These are phyloP conservation scores for Metacarcinus magister DNA, from an alignment of 2,888 invertebrate species.

Conservation along the genomic window DNA sequence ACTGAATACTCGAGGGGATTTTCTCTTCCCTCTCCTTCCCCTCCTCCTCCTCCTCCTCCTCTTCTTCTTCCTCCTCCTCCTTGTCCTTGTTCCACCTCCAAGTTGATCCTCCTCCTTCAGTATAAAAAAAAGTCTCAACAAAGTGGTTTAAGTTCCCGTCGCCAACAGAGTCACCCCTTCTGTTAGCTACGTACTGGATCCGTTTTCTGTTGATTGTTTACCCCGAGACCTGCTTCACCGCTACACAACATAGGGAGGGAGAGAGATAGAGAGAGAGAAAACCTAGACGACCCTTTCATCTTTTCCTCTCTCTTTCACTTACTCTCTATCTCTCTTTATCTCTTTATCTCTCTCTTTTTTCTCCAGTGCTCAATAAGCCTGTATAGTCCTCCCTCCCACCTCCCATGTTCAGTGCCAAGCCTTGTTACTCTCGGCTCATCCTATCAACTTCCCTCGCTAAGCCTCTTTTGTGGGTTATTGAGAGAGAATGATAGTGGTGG, in stretches of 20 bases:
- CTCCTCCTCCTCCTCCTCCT: background rate
- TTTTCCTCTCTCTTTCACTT: background rate
- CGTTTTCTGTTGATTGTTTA: constrained; percentile 32
- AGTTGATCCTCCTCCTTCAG: background rate
- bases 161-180: background rate
- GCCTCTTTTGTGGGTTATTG: constrained; percentile 14
- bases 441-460: background rate
- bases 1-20: background rate
- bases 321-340: background rate
- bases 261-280: background rate
- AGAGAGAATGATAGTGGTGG: background rate
- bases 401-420: background rate
- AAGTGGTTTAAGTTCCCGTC: background rate
- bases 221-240: background rate
- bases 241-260: background rate
- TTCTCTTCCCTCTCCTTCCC: background rate
- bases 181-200: background rate
- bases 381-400: background rate
- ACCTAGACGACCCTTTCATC: background rate
- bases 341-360: background rate
- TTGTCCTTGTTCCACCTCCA: background rate
- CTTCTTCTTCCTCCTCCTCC: background rate
- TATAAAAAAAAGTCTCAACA: background rate
- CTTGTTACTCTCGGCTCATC: background rate
- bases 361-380: background rate